Evolutionary conservation across 1,140 invertebrate species (phyloP).

Genomic region (Stegodyphus dumicola): DNA sequence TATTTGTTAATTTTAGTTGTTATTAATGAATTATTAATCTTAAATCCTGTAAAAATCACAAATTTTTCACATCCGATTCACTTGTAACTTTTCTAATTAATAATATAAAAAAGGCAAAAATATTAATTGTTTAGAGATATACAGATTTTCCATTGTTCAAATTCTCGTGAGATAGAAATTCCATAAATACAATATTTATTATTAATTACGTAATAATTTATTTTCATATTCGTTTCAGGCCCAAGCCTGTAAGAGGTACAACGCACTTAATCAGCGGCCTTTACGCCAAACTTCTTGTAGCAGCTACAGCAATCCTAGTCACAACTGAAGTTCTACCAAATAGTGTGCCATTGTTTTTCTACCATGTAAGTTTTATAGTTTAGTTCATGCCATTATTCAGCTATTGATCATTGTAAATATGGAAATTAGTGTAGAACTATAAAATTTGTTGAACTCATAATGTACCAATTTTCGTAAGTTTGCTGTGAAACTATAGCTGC

Average conservation of each 20-base stretch:
- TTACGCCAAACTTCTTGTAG: slow-evolving; percentile 75
- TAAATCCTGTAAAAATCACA: too few relatives aligned
- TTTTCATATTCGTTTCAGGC: slow-evolving; percentile 6
- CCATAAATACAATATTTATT: background rate
- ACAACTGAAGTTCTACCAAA: slow-evolving; percentile 75
- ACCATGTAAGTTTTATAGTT: slow-evolving; percentile 72
- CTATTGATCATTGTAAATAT: too few relatives aligned
- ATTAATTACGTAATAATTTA: background rate
- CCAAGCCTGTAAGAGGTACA: slow-evolving; percentile 21
- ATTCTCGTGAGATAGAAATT: background rate
- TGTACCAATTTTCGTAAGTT: too few relatives aligned
- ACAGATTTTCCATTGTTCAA: background rate
- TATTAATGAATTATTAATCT: too few relatives aligned
- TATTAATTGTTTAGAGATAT: too few relatives aligned
- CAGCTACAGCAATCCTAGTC: slow-evolving; percentile 73
- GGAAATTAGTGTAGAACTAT: too few relatives aligned
- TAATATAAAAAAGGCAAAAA: too few relatives aligned
- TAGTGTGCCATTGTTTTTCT: slow-evolving; percentile 71
- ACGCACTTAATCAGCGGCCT: slow-evolving; percentile 72
- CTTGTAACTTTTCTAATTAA: too few relatives aligned
- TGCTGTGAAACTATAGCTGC: too few relatives aligned
- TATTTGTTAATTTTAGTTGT: too few relatives aligned
- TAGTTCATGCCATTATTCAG: background rate
- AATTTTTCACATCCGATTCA: too few relatives aligned
- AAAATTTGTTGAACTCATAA: too few relatives aligned